Evolutionary conservation across 2,797 vertebrate genomes (phyloP).

Genomic region (Pterois miles): DNA sequence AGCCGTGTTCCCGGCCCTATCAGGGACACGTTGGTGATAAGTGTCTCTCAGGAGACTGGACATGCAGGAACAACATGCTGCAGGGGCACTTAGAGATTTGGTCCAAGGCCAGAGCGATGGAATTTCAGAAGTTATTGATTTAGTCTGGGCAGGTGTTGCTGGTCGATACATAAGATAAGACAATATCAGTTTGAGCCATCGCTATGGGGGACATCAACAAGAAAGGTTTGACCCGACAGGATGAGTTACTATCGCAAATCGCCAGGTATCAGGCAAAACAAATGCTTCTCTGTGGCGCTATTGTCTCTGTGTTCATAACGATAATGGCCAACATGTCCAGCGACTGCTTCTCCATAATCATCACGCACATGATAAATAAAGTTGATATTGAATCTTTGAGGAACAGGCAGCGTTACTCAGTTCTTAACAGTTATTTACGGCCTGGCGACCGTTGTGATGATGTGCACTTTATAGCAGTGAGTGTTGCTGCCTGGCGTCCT

Average conservation of each 20-base stretch:
- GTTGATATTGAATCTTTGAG: neutral
- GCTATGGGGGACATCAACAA: neutral
- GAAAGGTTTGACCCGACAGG: neutral
- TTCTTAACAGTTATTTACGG: conserved; percentile 69
- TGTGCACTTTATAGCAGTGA: conserved; percentile 52
- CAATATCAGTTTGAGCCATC: conserved; percentile 31
- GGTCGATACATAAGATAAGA: conserved; percentile 49
- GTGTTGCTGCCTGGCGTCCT: conserved; percentile 43
- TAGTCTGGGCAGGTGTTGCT: conserved; percentile 11
- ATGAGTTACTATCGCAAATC: conserved; percentile 22
- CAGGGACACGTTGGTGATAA: conserved; percentile 60
- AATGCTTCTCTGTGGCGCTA: neutral
- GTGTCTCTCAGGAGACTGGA: conserved; percentile 22
- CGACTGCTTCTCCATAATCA: neutral
- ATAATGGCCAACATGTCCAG: neutral
- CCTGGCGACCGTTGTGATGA: conserved; percentile 49
- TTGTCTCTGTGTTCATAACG: conserved; percentile 20
- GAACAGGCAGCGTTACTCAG: conserved; percentile 28
- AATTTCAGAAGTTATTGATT: conserved; percentile 54
- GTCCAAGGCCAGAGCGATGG: conserved; percentile 47
- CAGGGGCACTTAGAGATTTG: conserved; percentile 19
- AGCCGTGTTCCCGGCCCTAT: conserved; percentile 44
- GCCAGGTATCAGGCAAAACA: no score
- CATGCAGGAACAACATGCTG: conserved; percentile 28
- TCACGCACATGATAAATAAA: neutral